Evolutionary conservation across 92 coral and sea anemone species (phyloP).

Genomic region (Montipora capitata): DNA sequence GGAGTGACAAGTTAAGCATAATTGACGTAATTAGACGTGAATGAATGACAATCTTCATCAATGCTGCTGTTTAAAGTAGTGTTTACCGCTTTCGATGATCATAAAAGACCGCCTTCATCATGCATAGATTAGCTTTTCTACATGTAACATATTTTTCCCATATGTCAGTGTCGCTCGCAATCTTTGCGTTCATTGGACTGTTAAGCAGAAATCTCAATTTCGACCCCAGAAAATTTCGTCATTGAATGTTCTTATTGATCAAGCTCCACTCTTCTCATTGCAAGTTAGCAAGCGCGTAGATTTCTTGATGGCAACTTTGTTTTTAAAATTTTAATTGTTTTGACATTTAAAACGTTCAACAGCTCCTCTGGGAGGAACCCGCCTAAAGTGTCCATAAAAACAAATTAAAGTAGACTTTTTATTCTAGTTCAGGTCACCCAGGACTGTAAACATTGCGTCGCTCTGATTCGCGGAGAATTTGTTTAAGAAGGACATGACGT

Average conservation of each 20-base stretch:
- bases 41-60: slow-evolving; percentile 42
- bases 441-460: no score
- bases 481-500: no score
- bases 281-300: slow-evolving; percentile 22
- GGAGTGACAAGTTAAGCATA: slow-evolving; percentile 16
- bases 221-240: no score
- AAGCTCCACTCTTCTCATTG: no score
- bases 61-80: slow-evolving; percentile 37
- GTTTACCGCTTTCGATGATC: slow-evolving; percentile 39
- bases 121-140: background rate
- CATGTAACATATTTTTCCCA: slow-evolving; percentile 17
- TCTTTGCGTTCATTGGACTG: background rate
- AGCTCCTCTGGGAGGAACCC: no score
- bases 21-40: slow-evolving; percentile 32
- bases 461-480: no score
- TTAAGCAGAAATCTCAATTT: background rate
- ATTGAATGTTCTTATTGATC: no score
- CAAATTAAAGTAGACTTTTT: no score
- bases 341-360: slow-evolving; percentile 10
- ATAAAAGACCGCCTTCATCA: slow-evolving; percentile 41
- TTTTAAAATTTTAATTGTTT: slow-evolving; percentile 21
- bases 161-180: background rate
- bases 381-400: no score
- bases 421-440: no score
- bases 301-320: background rate